A percentile compares a stretch with the other conserved stretches of the same genome.
Evolutionary conservation across 2,888 invertebrate species (phyloP).

Genomic region (Chymomyza procnemis): DNA sequence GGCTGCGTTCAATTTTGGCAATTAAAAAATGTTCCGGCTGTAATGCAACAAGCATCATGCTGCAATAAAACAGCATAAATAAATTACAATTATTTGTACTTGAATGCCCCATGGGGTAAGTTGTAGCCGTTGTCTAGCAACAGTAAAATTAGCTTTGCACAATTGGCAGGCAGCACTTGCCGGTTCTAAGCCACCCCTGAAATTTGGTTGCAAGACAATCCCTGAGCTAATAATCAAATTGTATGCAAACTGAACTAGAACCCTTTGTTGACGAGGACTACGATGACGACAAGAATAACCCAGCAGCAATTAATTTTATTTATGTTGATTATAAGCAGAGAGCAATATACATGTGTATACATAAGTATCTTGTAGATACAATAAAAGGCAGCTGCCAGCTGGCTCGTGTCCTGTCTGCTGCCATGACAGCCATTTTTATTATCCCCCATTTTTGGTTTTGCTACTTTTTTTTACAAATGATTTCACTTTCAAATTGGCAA

Average conservation of each 20-base stretch:
- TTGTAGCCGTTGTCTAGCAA: constrained; percentile 8
- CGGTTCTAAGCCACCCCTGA: constrained; percentile 8
- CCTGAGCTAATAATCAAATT: constrained; percentile 66
- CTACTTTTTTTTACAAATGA: constrained; percentile 7
- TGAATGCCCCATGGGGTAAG: neutral
- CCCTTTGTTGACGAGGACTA: constrained; percentile 16
- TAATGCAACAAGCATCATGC: constrained; percentile 46
- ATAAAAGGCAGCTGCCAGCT: constrained; percentile 20
- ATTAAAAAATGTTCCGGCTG: constrained; percentile 58
- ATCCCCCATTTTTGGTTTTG: neutral
- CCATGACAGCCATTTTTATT: constrained; percentile 32
- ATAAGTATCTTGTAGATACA: neutral
- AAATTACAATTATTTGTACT: constrained; percentile 64
- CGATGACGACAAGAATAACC: constrained; percentile 30
- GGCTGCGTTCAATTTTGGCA: constrained; percentile 33
- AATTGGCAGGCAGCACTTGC: constrained; percentile 25
- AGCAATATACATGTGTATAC: constrained; percentile 14
- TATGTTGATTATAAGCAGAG: constrained; percentile 70
- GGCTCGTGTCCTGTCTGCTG: constrained; percentile 40
- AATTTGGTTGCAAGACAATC: constrained; percentile 15
- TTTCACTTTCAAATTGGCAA: constrained; percentile 27
- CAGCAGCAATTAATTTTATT: constrained; percentile 73
- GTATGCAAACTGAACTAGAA: constrained; percentile 47
- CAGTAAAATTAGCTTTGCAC: constrained; percentile 42
- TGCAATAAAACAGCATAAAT: constrained; percentile 53